phyloP scores from a whole-genome alignment of 2,797 vertebrate species.

The Tenualosa ilisha region DNA sequence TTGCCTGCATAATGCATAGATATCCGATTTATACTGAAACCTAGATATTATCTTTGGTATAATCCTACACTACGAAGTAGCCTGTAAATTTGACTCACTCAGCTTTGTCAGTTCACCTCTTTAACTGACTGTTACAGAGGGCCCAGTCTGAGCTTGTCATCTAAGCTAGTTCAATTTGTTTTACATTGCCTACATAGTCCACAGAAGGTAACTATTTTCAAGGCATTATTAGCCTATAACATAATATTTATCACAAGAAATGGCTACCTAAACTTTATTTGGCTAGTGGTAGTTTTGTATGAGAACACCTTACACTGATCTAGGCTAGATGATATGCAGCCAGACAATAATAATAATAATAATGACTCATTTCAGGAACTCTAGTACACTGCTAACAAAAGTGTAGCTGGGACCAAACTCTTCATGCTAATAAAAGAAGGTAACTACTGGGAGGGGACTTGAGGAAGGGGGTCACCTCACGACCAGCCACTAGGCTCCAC shows the following conservation, averaged over 20 bases:
- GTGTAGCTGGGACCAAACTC: background rate
- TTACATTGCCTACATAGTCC: background rate
- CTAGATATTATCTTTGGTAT: no score
- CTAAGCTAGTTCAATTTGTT: background rate
- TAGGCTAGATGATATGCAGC: background rate
- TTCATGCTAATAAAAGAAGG: background rate
- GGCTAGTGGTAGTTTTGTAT: background rate
- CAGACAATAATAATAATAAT: background rate
- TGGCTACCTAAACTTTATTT: background rate
- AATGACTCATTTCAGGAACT: background rate
- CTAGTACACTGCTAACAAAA: background rate
- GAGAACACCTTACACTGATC: background rate
- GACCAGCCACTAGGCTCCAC: constrained; percentile 34
- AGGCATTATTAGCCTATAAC: background rate
- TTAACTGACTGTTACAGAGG: background rate
- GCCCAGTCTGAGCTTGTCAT: background rate
- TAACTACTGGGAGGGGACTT: background rate
- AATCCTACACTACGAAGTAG: no score
- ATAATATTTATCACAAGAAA: background rate
- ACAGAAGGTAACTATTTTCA: no score
- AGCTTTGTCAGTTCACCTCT: no score
- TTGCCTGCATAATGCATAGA: no score
- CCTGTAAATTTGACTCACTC: no score
- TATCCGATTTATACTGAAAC: no score
- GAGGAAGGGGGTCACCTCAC: background rate